phyloP scores from a whole-genome alignment of 2,888 invertebrate genomes.

The Selenia dentaria region DNA sequence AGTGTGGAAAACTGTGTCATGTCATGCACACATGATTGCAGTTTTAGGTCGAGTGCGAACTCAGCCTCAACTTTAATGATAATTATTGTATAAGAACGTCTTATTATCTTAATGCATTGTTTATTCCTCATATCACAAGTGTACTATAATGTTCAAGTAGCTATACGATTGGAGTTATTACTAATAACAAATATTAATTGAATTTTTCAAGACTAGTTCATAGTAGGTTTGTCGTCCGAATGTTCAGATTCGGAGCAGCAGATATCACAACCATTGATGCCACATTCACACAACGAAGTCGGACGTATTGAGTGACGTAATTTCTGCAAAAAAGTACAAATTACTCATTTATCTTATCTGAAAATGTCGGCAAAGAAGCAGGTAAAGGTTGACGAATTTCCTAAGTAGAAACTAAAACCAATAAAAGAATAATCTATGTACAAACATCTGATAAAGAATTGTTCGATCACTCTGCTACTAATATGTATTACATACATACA shows the following conservation, averaged over 20 bases:
- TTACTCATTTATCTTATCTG: slow-evolving; percentile 23
- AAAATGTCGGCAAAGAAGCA: slow-evolving; percentile 5
- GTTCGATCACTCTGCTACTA: slow-evolving; percentile 19
- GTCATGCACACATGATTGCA: slow-evolving; percentile 18
- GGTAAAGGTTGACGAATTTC: slow-evolving; percentile 15
- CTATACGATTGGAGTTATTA: slow-evolving; percentile 20
- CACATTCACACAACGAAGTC: slow-evolving; percentile 89
- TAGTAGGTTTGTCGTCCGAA: slow-evolving; percentile 71
- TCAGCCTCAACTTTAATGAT: slow-evolving; percentile 59
- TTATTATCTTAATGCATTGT: slow-evolving; percentile 62
- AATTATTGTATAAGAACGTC: slow-evolving; percentile 59
- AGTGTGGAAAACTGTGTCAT: slow-evolving; percentile 45
- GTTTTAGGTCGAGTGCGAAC: slow-evolving; percentile 62
- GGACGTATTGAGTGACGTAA: slow-evolving; percentile 90
- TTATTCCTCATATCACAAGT: slow-evolving; percentile 61
- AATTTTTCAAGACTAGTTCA: slow-evolving; percentile 61
- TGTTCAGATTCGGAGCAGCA: slow-evolving; percentile 76
- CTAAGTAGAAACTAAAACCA: slow-evolving; percentile 17
- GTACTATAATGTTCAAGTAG: slow-evolving; percentile 21
- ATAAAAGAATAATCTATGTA: slow-evolving; percentile 6
- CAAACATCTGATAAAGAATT: slow-evolving; percentile 17
- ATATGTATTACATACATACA: not conserved
- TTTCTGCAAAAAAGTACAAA: slow-evolving; percentile 85
- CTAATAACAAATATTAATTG: slow-evolving; percentile 10
- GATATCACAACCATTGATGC: slow-evolving; percentile 90